These are phyloP conservation scores for Agriotes lineatus DNA, from an alignment of 2,888 invertebrate species.

Conservation along the genomic window DNA sequence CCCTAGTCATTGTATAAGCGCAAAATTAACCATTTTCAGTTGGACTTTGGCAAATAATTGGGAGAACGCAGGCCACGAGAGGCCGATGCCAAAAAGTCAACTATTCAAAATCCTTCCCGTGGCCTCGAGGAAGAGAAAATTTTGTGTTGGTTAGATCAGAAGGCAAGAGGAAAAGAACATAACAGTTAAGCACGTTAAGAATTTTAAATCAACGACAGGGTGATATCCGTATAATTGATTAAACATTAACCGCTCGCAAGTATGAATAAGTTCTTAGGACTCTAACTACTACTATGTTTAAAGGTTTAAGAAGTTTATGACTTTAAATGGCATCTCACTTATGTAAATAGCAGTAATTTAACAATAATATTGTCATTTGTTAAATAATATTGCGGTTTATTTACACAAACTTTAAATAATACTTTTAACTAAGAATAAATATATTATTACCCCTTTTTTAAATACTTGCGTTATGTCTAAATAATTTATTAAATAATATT, in stretches of 20 bases:
- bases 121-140: too few relatives aligned
- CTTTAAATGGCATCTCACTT: slow-evolving; percentile 46
- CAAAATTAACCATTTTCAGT: slow-evolving; percentile 32
- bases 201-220: not conserved
- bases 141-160: too few relatives aligned
- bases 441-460: slow-evolving; percentile 37
- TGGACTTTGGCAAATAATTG: slow-evolving; percentile 1
- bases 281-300: slow-evolving; percentile 15
- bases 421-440: slow-evolving; percentile 48
- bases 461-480: slow-evolving; percentile 33
- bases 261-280: slow-evolving; percentile 14
- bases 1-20: too few relatives aligned
- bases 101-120: too few relatives aligned
- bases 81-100: not conserved
- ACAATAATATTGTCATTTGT: slow-evolving; percentile 53
- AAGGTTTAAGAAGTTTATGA: slow-evolving; percentile 11
- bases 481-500: slow-evolving; percentile 44
- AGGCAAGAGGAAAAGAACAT: too few relatives aligned
- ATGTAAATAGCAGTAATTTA: slow-evolving; percentile 41
- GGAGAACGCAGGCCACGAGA: not conserved
- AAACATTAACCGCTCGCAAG: slow-evolving; percentile 5
- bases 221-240: not conserved
- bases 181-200: not conserved
- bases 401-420: slow-evolving; percentile 36
- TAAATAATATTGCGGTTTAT: slow-evolving; percentile 54